phyloP scores from a whole-genome alignment of 1,140 invertebrate genomes.

The Chrysopa pallens region DNA sequence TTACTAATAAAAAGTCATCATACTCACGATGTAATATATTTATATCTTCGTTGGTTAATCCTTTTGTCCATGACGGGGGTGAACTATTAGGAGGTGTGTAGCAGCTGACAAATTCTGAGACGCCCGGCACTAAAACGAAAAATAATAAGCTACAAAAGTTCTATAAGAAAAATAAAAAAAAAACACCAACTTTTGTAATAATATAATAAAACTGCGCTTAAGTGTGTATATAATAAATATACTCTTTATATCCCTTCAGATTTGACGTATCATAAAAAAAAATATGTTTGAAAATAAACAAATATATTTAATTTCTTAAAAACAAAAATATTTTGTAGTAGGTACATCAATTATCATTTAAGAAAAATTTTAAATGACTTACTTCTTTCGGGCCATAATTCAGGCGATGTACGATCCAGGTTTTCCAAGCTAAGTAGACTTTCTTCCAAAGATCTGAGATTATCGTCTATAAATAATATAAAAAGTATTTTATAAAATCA shows the following conservation, averaged over 20 bases:
- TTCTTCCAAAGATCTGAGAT: conserved; percentile 29
- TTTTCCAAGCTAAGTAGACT: conserved; percentile 71
- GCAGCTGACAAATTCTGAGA: conserved; percentile 47
- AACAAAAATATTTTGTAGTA: too few species aligned
- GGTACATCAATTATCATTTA: not conserved
- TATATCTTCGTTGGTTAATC: conserved; percentile 42
- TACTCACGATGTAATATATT: conserved; percentile 53
- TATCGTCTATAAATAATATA: not conserved
- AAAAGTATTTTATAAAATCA: not conserved
- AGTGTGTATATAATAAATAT: too few species aligned
- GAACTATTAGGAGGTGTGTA: conserved; percentile 27
- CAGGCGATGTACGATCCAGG: conserved; percentile 74
- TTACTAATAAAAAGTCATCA: too few species aligned
- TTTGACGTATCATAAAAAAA: too few species aligned
- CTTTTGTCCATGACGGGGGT: conserved; percentile 32
- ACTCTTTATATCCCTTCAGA: too few species aligned
- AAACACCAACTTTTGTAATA: too few species aligned
- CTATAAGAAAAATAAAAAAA: too few species aligned
- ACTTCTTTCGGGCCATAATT: conserved; percentile 89
- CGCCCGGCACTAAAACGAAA: conserved; percentile 47
- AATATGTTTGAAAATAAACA: too few species aligned
- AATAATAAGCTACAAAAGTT: conserved; percentile 7
- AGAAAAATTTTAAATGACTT: conserved; percentile 22
- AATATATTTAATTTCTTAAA: too few species aligned
- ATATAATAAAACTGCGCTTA: too few species aligned